Evolutionary conservation across 2,113 vertebrate species (phyloP).

Genomic region (Anoura caudifer): DNA sequence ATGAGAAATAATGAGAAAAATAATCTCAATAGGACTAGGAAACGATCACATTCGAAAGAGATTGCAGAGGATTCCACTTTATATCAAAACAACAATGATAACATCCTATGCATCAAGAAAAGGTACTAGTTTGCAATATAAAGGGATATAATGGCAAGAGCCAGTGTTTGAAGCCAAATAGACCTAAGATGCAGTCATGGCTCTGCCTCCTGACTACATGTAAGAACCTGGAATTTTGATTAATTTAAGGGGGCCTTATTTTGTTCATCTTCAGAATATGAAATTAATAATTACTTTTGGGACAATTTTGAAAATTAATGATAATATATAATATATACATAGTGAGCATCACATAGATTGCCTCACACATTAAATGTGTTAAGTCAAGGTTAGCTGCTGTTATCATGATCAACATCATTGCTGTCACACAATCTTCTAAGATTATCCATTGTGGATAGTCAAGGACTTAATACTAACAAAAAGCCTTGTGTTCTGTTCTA

Average conservation of each 20-base stretch:
- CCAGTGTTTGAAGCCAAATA: not conserved
- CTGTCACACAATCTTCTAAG: not conserved
- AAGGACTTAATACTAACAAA: not conserved
- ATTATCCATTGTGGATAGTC: not conserved
- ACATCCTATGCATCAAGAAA: not conserved
- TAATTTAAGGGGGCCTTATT: not conserved
- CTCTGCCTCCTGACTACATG: not conserved
- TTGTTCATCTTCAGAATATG: not conserved
- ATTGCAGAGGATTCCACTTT: not conserved
- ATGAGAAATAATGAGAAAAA: constrained; percentile 24
- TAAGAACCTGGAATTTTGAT: not conserved
- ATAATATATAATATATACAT: not conserved
- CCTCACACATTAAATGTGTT: not conserved
- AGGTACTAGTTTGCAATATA: not conserved
- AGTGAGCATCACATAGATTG: not conserved
- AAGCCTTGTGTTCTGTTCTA: not conserved
- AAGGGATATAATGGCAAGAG: not conserved
- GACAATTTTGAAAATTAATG: not conserved
- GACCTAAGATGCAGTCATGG: not conserved
- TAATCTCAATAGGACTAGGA: not conserved
- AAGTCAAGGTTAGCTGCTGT: not conserved
- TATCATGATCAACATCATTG: not conserved
- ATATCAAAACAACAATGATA: not conserved
- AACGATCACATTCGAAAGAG: not conserved
- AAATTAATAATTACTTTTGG: not conserved